These are phyloP conservation scores for Eupsittula cactorum DNA, from an alignment of 2,113 vertebrate species.

Conservation along the genomic window DNA sequence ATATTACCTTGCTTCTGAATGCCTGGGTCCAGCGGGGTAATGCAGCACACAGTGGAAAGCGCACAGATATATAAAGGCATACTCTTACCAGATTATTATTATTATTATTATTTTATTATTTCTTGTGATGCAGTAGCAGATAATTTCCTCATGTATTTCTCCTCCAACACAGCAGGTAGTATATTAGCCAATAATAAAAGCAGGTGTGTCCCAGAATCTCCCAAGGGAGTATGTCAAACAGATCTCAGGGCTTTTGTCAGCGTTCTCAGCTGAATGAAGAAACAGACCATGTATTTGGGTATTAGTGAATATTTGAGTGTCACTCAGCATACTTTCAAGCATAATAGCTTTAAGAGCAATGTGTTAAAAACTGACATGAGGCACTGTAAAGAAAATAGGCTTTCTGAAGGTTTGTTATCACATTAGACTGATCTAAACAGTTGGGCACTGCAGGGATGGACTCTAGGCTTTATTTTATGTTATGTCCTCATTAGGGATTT, in stretches of 20 bases:
- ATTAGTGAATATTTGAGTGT: neutral
- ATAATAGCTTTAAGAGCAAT: neutral
- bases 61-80: neutral
- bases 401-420: neutral
- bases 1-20: neutral
- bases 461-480: neutral
- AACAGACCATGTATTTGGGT: neutral
- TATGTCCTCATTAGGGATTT: neutral
- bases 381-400: neutral
- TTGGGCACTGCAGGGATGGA: neutral
- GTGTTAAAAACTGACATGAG: neutral
- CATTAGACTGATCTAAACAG: neutral
- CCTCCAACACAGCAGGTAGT: neutral
- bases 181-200: neutral
- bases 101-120: neutral
- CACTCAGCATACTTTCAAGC: neutral
- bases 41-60: neutral
- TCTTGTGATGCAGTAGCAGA: neutral
- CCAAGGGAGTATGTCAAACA: neutral
- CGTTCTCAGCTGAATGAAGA: neutral
- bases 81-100: neutral
- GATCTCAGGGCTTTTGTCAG: neutral
- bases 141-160: neutral
- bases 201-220: neutral
- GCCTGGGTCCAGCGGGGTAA: neutral